These are phyloP conservation scores for Notocelia uddmanniana DNA, from an alignment of 2,888 invertebrate genomes.

Conservation along the genomic window DNA sequence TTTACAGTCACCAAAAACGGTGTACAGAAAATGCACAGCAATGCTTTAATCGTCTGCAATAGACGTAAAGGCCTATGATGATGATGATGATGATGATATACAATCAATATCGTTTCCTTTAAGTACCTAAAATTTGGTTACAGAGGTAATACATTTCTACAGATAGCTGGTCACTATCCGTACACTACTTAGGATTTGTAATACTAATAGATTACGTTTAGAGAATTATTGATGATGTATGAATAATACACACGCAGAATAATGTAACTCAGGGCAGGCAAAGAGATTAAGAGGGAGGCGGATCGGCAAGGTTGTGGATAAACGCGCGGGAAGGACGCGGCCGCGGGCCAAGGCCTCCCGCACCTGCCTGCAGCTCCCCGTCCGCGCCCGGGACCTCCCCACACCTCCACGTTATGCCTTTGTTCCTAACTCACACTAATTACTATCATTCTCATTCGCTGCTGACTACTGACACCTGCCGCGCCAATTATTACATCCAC, in stretches of 20 bases:
- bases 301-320: constrained; percentile 70
- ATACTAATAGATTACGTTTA: background rate
- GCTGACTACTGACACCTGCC: constrained; percentile 5
- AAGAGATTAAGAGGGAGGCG: constrained; percentile 17
- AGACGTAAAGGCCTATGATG: no score
- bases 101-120: no score
- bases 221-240: constrained; percentile 3
- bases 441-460: constrained; percentile 12
- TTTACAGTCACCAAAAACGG: no score
- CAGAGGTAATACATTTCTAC: no score
- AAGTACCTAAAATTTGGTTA: no score
- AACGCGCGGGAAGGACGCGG: constrained; percentile 71
- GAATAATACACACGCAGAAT: background rate
- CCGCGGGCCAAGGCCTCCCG: constrained; percentile 69
- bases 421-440: constrained; percentile 40
- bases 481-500: background rate
- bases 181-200: no score
- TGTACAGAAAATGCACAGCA: no score
- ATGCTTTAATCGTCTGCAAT: no score
- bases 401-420: constrained; percentile 30
- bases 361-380: constrained; percentile 63
- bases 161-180: no score
- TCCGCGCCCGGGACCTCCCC: constrained; percentile 47
- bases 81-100: no score
- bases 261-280: constrained; percentile 5